Percentiles rank a stretch among this genome's conserved stretches.
These are phyloP conservation scores for Acipenser transmontanus DNA, from an alignment of 2,797 vertebrate genomes.

Conservation along the genomic window DNA sequence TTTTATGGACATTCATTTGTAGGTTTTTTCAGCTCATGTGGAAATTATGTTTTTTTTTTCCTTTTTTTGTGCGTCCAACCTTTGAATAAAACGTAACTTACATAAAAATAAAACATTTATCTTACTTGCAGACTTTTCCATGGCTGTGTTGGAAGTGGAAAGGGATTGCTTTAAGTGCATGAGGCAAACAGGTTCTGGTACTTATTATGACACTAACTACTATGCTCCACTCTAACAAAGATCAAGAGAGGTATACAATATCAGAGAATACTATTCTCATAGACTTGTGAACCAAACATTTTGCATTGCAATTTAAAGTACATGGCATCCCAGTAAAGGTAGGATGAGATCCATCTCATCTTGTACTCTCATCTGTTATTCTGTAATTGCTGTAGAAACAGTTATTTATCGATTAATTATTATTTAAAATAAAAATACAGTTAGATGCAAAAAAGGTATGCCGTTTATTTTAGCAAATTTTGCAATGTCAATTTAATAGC, in stretches of 20 bases:
- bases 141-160: background rate
- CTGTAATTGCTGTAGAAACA: no score
- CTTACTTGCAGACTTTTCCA: background rate
- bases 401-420: no score
- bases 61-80: slow-evolving; percentile 1
- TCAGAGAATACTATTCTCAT: background rate
- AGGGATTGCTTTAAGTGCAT: background rate
- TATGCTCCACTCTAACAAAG: background rate
- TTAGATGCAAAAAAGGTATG: no score
- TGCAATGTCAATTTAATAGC: no score
- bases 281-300: background rate
- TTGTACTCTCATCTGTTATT: no score
- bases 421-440: no score
- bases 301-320: background rate
- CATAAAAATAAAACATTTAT: background rate
- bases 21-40: slow-evolving; percentile 27
- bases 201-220: background rate
- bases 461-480: no score
- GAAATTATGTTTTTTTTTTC: slow-evolving; percentile 19
- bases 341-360: no score
- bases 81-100: slow-evolving; percentile 1
- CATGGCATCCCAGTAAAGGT: background rate
- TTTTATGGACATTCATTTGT: slow-evolving; percentile 30
- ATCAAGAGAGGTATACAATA: background rate
- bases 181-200: background rate